Conservation (phyloP, 2,113 vertebrate species). For the Hippocampus comes region DNA sequence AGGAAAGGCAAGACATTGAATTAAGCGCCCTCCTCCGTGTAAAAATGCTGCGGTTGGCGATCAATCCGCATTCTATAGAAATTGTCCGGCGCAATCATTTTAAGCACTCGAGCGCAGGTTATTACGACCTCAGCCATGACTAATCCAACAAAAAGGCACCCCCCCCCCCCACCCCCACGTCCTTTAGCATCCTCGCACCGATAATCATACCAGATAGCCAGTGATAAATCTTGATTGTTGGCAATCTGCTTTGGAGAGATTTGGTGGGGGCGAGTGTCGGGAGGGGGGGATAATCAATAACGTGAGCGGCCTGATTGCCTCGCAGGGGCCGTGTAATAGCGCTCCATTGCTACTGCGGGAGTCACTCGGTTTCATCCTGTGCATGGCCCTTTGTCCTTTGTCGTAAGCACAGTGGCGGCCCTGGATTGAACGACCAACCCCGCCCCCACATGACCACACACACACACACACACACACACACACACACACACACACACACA, state of each 20-base stretch:
- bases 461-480: no score
- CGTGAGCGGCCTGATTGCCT: not conserved
- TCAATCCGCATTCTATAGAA: not conserved
- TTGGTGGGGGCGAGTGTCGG: not conserved
- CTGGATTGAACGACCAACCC: no score
- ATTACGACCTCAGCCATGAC: conserved; percentile 6
- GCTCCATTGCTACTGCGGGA: not conserved
- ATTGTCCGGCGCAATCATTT: conserved; percentile 4
- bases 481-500: no score
- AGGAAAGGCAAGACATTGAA: not conserved
- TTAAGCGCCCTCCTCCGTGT: not conserved
- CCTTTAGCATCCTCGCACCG: not conserved
- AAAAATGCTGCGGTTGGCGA: not conserved
- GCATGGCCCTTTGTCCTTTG: not conserved
- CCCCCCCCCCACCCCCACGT: no score
- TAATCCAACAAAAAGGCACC: conserved; percentile 1
- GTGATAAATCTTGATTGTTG: conserved; percentile 13
- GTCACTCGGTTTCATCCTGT: not conserved
- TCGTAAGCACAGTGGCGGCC: no score
- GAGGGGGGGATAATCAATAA: not conserved
- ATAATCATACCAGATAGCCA: not conserved
- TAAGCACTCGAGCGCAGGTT: conserved; percentile 2
- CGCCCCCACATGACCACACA: no score
- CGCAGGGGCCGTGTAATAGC: not conserved
- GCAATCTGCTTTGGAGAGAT: conserved; percentile 9